Evolutionary conservation across 2,113 vertebrate species (phyloP), one percentile per base, ranked within the genome.

Genomic region (Pampusana beccarii): DNA sequence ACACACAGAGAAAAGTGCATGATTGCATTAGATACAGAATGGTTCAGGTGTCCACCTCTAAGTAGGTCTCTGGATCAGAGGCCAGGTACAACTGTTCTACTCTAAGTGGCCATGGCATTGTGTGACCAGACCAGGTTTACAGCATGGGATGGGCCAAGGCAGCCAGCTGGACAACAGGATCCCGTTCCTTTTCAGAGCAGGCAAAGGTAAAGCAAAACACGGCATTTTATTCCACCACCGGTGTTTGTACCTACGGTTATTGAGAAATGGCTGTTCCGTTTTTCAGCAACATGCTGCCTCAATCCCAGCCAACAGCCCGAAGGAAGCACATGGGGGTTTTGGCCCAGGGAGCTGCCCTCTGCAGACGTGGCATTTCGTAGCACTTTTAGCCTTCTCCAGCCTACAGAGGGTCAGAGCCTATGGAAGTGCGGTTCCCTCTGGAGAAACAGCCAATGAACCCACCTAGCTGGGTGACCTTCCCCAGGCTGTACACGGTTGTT

Each of bases 401-500:
- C 3, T 3, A 23, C 36, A 44, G 44, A 0, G 5, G 28, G 26
- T 36, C 46, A n/a, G 65, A 74, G 65, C 21, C 2, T 1, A 4
- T 12, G 36, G 51, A 17, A 73, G 31, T 9, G 0, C 9, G 13
- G 34, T 36, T 51, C 21, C 70, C 58, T 53, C 38, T 46, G 40
- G 26, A 17, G 79, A 16, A 62, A 18, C 31, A 67, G 74, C 15
- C 3, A 2, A 10, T 3, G 34, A 46, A 1, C 36, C 31, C 70
- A 20, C 10, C 9, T 13, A 8, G 16, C 46, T 14, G 48, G 13
- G 57, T 31, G 46, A 64, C 10, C 34, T 10, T 3, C 25, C 53
- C 36, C 0, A 0, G 62, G n/a, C 62, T 3, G 0, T 16, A 54
- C 28, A 23, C 2, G 2, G 18, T 18, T 65, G 65, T 33, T 53